Evolutionary conservation across 2,113 vertebrate genomes (phyloP), one percentile per base, ranked within the genome.

Genomic region (Grammomys dolichurus): DNA sequence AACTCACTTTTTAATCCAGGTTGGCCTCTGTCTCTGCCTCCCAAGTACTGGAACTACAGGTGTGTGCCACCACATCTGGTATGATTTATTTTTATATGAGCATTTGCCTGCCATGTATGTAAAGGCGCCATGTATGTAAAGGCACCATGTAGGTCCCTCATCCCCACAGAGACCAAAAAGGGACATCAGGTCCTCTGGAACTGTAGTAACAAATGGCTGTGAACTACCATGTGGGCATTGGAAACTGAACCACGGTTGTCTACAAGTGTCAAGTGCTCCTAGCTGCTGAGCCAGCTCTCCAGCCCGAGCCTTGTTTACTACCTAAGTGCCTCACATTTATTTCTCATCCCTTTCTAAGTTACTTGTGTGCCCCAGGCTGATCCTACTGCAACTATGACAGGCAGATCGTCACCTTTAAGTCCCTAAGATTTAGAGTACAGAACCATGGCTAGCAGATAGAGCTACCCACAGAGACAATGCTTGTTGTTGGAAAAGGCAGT

Each of bases 401-500:
- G 51, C 31, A 19, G 26, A 43, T 20, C 7, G n/a, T 40, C 76
- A 56, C 81, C 48, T 77, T 67, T 92, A 82, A 89, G 70, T 60
- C 69, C 70, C 60, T 86, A 60, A 78, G 86, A 90, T 24, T 75
- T 51, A 77, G 54, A 93, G 43, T 43, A 28, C 1, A 87, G 67
- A 48, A 78, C n/a, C 31, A 31, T 36, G 76, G n/a, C 7, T 40
- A 73, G 19, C 58, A 84, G 91, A 54, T 36, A 7, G 5, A 63
- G 48, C 56, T 36, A 3, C 11, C 26, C 26, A 40, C 36, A 51
- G 12, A 20, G 16, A 84, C 10, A 19, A 69, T 36, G 67, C 58
- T 12, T 82, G 69, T 12, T 82, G 69, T 63, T 72, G 91, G 82
- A 91, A 92, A 94, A 91, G 51, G 87, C 91, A 51, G 77, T 77